These are phyloP conservation scores for Sciurus carolinensis DNA, from an alignment of 2,797 vertebrate species.

Conservation along the genomic window DNA sequence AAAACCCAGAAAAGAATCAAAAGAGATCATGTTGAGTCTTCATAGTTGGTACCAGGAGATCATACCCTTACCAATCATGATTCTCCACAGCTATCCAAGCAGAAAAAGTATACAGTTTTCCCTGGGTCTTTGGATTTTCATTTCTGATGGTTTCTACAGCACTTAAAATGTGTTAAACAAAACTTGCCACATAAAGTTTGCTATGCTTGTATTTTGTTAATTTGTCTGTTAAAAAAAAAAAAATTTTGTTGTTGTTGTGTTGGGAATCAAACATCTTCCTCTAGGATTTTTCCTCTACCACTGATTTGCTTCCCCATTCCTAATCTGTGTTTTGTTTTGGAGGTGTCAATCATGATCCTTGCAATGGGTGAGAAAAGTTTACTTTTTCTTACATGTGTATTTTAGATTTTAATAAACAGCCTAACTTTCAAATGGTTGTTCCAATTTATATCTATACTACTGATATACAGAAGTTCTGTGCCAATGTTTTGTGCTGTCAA, in stretches of 20 bases:
- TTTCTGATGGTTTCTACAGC: background rate
- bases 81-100: background rate
- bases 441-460: background rate
- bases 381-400: background rate
- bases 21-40: too few relatives aligned
- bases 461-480: background rate
- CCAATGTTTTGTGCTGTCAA: background rate
- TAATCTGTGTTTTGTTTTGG: background rate
- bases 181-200: too few relatives aligned
- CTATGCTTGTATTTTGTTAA: background rate
- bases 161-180: background rate
- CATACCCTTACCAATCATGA: rapidly evolving
- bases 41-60: background rate
- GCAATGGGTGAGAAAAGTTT: too few relatives aligned
- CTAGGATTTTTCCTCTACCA: background rate
- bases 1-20: background rate
- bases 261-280: background rate
- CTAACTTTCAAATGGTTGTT: background rate
- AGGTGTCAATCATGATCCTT: too few relatives aligned
- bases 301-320: background rate
- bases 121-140: too few relatives aligned
- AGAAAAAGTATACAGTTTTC: background rate
- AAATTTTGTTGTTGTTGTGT: background rate
- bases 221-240: background rate
- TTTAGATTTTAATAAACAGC: background rate